Evolutionary conservation across 1,140 invertebrate species (phyloP).

Genomic region (Brachystomella parvula): DNA sequence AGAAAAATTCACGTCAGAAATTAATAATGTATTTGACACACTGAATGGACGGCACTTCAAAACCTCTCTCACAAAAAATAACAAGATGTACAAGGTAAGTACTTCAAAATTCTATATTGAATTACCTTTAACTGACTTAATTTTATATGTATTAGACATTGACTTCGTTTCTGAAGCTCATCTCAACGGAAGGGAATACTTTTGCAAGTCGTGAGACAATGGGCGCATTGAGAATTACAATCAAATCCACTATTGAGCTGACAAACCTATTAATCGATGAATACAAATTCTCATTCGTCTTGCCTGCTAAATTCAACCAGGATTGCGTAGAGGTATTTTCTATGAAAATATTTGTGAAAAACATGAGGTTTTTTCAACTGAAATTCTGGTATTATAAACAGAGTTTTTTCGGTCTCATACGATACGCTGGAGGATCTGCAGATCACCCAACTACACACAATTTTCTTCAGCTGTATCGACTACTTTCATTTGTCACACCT

Average conservation of each 20-base stretch:
- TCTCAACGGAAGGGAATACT: neutral
- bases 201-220: slow-evolving; percentile 13
- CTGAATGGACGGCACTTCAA: neutral
- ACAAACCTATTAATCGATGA: slow-evolving; percentile 5
- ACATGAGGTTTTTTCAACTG: no score
- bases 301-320: slow-evolving; percentile 19
- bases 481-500: no score
- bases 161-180: neutral
- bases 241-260: slow-evolving; percentile 12
- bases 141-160: neutral
- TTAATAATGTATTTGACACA: slow-evolving; percentile 17
- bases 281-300: slow-evolving; percentile 4
- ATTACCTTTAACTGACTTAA: neutral
- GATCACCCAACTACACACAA: no score
- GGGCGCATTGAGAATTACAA: slow-evolving; percentile 14
- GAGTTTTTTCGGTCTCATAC: no score
- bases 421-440: no score
- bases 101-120: no score
- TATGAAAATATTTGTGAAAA: no score
- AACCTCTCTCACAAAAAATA: neutral
- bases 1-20: slow-evolving; percentile 5
- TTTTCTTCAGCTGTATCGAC: no score
- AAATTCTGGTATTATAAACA: no score
- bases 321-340: slow-evolving; percentile 21
- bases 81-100: neutral